Evolutionary conservation across 2,888 invertebrate genomes (phyloP).

Genomic region (Zygothrica quintamaculata): DNA sequence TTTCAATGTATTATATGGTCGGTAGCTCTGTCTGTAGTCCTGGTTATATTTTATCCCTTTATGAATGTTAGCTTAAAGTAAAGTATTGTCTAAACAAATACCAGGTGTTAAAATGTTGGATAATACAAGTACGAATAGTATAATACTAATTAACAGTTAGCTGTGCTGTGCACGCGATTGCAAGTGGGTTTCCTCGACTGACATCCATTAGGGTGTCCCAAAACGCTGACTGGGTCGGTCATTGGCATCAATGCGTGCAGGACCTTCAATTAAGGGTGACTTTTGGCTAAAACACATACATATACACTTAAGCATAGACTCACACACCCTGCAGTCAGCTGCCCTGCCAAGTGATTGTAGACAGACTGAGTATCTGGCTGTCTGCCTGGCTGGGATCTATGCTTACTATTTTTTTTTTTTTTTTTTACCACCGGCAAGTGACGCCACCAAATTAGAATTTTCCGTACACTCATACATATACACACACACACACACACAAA

Average conservation of each 20-base stretch:
- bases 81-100: conserved; percentile 1
- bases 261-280: conserved; percentile 65
- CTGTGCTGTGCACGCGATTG: conserved; percentile 59
- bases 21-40: too few species aligned
- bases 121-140: conserved; percentile 19
- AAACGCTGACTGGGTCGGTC: conserved; percentile 58
- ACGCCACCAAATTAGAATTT: conserved; percentile 74
- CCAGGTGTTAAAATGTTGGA: conserved; percentile 64
- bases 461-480: conserved; percentile 22
- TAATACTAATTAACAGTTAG: conserved; percentile 57
- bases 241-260: conserved; percentile 57
- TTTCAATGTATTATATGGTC: too few species aligned
- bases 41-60: too few species aligned
- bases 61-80: too few species aligned
- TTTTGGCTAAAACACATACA: conserved; percentile 35
- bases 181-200: conserved; percentile 31
- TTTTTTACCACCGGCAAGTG: conserved; percentile 63
- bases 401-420: conserved; percentile 27
- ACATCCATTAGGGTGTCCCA: conserved; percentile 52
- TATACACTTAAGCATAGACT: conserved; percentile 14
- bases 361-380: conserved; percentile 42
- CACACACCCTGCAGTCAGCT: conserved; percentile 24
- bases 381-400: conserved; percentile 51
- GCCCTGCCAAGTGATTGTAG: conserved; percentile 40
- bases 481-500: conserved; percentile 8